Conservation (phyloP, 2,888 invertebrate species). For the Pterostichus niger region DNA sequence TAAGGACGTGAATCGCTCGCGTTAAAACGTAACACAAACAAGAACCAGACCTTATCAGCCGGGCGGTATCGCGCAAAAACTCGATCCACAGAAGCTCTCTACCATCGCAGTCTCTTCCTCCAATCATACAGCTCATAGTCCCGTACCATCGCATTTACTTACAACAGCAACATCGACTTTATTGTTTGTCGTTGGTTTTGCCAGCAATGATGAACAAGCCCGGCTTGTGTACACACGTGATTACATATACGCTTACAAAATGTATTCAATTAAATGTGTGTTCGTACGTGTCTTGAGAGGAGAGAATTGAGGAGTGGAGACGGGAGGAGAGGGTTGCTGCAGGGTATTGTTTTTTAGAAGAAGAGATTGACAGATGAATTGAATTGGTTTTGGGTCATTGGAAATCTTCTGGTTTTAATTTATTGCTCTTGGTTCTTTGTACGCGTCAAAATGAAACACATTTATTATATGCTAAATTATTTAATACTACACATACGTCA, state of each 20-base stretch:
- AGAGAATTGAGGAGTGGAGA: neutral
- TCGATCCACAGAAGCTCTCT: constrained; percentile 35
- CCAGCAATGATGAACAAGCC: constrained; percentile 60
- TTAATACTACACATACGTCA: too few species aligned
- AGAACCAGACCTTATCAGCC: constrained; percentile 58
- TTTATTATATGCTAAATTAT: too few species aligned
- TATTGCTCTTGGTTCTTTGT: neutral
- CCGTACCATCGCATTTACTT: constrained; percentile 1
- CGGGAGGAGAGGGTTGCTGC: neutral
- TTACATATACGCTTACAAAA: constrained; percentile 61
- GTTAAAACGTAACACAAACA: constrained; percentile 61
- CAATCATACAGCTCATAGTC: constrained; percentile 11
- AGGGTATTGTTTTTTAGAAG: constrained; percentile 18
- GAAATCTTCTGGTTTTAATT: constrained; percentile 1
- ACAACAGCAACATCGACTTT: constrained; percentile 10
- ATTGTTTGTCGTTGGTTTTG: neutral
- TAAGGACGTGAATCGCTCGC: constrained; percentile 66
- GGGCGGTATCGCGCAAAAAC: constrained; percentile 62
- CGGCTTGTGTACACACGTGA: constrained; percentile 27
- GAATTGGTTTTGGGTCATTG: constrained; percentile 20
- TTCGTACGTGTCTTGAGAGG: constrained; percentile 37
- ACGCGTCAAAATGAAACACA: neutral
- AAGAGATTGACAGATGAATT: constrained; percentile 36
- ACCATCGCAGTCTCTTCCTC: constrained; percentile 30
- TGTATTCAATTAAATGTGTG: constrained; percentile 58